Base-by-base conservation (phyloP, 2,888 invertebrate genomes). In the Stramonita haemastoma region DNA sequence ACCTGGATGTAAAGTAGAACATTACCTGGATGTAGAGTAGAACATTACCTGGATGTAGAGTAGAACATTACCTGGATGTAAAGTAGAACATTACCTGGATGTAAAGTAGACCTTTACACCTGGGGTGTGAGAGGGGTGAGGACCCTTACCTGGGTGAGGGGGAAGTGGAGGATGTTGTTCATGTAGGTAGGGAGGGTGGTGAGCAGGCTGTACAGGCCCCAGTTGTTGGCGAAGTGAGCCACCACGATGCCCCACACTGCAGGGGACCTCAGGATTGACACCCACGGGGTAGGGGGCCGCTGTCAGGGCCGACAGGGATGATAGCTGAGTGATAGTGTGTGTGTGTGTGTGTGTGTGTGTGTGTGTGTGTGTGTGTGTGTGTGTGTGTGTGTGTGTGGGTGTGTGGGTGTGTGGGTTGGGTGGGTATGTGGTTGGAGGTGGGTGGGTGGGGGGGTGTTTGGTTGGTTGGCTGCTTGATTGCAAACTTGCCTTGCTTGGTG, bases 201-300 rank as follows among this genome's bases (percentile, higher is more conserved):
- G 26, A 96, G 94, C 95, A 96, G 95, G 0, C 96, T 96, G 93
- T 96, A 96, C 93, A 96, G 96, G 17, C 96, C 96, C 96, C 96
- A 96, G 94, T 96, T 96, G 92, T 95, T 95, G 88, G 94, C 93
- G 90, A 96, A 95, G 91, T 96, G 96, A 13, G 95, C 96, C 8
- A 93, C 93, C 77, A 95, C 92, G 6, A 96, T 93, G 0, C 96
- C 96, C 96, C 96, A 96, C 17, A 96, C 92, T 0, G 94, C 93
- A 1, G 93, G 91, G 0, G 93, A 93, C 0, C 91, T 92, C 6
- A 94, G 85, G 19, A 95, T 94, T 0, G 91, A 79, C 22, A 85
- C 34, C 94, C 94, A 94, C 0, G 94, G 94, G 8, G 93, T 89
- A 11, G 8, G 36, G 19, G 85, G 4, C 34, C 81, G 32, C 91